phyloP scores from a whole-genome alignment of 2,113 vertebrate species.

The Macroglossus sobrinus region DNA sequence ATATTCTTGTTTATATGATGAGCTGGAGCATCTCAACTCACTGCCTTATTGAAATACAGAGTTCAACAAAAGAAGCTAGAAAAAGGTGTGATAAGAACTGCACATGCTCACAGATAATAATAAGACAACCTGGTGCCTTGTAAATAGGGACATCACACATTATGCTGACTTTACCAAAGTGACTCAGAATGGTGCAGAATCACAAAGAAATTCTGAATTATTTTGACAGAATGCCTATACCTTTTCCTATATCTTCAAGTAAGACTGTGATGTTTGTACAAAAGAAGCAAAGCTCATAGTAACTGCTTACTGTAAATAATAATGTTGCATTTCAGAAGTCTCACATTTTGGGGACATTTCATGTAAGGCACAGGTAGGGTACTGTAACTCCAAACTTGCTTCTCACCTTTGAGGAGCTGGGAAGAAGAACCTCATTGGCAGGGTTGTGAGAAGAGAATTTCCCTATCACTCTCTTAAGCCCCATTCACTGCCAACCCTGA shows the following conservation, averaged over 20 bases:
- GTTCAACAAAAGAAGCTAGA: not conserved
- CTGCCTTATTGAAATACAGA: not conserved
- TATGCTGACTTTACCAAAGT: rapidly evolving
- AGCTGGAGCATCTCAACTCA: not conserved
- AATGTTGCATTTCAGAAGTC: not conserved
- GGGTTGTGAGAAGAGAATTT: not conserved
- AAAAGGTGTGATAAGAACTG: not conserved
- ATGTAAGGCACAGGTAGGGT: not conserved
- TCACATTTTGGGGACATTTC: not conserved
- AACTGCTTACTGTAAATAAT: not conserved
- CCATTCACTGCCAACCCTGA: not conserved
- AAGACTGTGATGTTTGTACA: not conserved
- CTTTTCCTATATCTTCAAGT: not conserved
- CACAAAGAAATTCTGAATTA: not conserved
- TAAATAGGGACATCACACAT: rapidly evolving
- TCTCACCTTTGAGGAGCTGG: not conserved
- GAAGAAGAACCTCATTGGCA: not conserved
- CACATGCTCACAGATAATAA: not conserved
- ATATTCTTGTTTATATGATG: not conserved
- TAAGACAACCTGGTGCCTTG: rapidly evolving
- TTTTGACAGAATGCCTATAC: not conserved
- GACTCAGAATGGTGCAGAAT: not conserved
- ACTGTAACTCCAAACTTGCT: rapidly evolving
- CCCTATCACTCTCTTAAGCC: rapidly evolving
- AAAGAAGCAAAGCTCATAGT: not conserved